phyloP scores from a whole-genome alignment of 2,113 vertebrate species.

The Solea solea region DNA sequence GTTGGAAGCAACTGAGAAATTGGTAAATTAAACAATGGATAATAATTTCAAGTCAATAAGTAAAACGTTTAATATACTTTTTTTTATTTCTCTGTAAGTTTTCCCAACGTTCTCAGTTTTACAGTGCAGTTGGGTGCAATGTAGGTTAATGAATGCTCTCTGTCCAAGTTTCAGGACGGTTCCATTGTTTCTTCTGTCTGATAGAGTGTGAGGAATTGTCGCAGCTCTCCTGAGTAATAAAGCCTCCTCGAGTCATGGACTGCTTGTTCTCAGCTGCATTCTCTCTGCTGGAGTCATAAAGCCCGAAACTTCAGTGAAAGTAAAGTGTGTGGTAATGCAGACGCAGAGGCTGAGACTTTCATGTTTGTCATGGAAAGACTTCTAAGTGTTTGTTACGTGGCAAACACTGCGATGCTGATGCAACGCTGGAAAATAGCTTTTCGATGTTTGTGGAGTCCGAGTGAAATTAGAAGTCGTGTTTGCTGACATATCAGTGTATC shows the following conservation, averaged over 20 bases:
- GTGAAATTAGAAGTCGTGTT: conserved; percentile 19
- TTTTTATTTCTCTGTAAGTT: too few relatives aligned
- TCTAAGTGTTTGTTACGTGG: conserved; percentile 24
- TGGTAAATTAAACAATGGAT: too few relatives aligned
- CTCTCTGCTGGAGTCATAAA: conserved; percentile 36
- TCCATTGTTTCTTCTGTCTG: not conserved
- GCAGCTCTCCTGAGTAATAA: conserved; percentile 23
- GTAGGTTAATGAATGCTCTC: not conserved
- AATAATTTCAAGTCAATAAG: too few relatives aligned
- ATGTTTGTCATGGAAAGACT: conserved; percentile 45
- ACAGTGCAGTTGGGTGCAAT: not conserved
- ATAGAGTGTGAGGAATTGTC: not conserved
- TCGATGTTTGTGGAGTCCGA: conserved; percentile 15
- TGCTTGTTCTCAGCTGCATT: conserved; percentile 38
- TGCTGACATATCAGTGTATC: not conserved
- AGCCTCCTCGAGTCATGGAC: conserved; percentile 42
- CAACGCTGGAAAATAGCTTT: conserved; percentile 27
- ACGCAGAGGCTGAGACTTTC: conserved; percentile 31
- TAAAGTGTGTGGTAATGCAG: conserved; percentile 9
- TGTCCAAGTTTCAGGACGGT: not conserved
- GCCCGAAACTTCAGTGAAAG: conserved; percentile 17
- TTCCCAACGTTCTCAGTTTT: too few relatives aligned
- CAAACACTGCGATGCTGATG: conserved; percentile 47
- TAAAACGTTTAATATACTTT: too few relatives aligned
- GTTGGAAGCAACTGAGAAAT: too few relatives aligned